Evolutionary conservation across 1,140 invertebrate genomes (phyloP).

Genomic region (Arctopsyche grandis): DNA sequence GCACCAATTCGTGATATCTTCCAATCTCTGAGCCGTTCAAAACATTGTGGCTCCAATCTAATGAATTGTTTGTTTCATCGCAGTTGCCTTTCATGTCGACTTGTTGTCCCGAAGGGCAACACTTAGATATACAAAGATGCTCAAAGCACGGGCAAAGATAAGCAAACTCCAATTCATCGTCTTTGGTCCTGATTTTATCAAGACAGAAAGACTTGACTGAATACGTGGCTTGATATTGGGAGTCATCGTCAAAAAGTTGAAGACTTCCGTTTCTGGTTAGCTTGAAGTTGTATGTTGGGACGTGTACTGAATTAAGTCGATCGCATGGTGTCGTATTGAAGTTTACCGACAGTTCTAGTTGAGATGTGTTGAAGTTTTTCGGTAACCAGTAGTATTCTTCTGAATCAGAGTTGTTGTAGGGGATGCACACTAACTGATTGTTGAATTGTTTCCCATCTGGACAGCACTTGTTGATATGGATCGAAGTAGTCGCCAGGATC

Average conservation of each 20-base stretch:
- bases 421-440: background rate
- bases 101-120: background rate
- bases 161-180: background rate
- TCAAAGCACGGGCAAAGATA: constrained; percentile 29
- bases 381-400: constrained; percentile 13
- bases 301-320: background rate
- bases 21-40: background rate
- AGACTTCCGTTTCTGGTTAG: background rate
- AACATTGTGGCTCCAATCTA: constrained; percentile 14
- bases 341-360: background rate
- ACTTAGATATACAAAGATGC: constrained; percentile 13
- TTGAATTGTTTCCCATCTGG: background rate
- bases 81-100: background rate
- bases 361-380: background rate
- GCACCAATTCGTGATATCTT: constrained; percentile 16
- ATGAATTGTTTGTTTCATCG: background rate
- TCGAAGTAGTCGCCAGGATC: background rate
- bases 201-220: background rate
- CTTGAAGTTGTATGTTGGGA: background rate
- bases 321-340: background rate
- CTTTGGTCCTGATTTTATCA: background rate
- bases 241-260: background rate
- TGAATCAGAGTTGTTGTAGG: background rate
- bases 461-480: constrained; percentile 33
- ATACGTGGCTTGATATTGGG: background rate